These are phyloP conservation scores for Leiothrix lutea DNA, from an alignment of 2,113 vertebrate genomes.

Conservation along the genomic window DNA sequence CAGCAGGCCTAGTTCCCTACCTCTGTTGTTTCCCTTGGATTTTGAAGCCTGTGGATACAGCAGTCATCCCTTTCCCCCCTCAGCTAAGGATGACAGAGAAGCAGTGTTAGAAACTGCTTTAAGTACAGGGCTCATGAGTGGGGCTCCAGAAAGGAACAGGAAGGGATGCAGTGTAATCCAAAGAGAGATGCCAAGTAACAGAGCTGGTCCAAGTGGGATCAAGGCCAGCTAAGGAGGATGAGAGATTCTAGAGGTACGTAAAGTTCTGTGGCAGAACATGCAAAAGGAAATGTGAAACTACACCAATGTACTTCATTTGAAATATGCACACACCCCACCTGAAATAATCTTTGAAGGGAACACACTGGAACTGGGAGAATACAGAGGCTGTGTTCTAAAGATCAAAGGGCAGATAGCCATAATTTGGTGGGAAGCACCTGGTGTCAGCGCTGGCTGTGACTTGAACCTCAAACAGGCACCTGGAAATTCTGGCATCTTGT, in stretches of 20 bases:
- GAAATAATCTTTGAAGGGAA: background rate
- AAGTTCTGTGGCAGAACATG: background rate
- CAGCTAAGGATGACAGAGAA: background rate
- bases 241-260: background rate
- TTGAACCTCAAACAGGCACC: background rate
- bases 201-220: background rate
- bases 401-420: no score
- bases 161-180: background rate
- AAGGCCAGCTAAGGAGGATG: background rate
- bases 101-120: background rate
- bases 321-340: background rate
- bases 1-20: background rate
- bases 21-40: background rate
- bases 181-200: background rate
- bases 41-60: background rate
- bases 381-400: background rate
- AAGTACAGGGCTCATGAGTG: accelerated
- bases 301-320: background rate
- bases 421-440: background rate
- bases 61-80: background rate
- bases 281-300: background rate
- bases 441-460: background rate
- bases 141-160: background rate
- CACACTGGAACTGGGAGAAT: background rate
- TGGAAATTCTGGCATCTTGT: accelerated